A percentile compares a stretch with the other conserved stretches of the same genome.
These are phyloP conservation scores for Enteromius viviparus DNA, from an alignment of 2,797 vertebrate genomes.

Conservation along the genomic window DNA sequence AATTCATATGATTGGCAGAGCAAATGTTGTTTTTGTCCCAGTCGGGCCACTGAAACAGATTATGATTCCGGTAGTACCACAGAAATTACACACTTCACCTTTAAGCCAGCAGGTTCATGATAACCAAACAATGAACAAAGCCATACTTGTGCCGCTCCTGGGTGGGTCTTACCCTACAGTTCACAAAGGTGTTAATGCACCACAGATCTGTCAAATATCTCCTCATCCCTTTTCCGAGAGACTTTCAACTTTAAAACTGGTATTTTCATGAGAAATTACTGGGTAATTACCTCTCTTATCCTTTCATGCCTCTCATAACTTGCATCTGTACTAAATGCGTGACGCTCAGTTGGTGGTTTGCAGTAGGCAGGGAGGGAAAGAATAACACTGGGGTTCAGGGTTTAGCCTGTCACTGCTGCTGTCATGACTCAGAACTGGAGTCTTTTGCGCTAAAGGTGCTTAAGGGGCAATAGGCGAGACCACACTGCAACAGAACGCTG, in stretches of 20 bases:
- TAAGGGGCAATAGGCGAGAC: constrained; percentile 73
- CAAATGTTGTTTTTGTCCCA: constrained; percentile 6
- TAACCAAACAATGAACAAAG: constrained; percentile 61
- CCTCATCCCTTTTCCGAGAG: constrained; percentile 66
- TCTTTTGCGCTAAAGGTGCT: constrained; percentile 60
- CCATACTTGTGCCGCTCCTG: constrained; percentile 46
- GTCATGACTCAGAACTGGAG: constrained; percentile 54
- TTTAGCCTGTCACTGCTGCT: constrained; percentile 56
- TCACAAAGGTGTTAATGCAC: constrained; percentile 60
- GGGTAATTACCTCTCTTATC: constrained; percentile 73
- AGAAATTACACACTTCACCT: constrained; percentile 32
- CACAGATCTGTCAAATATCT: constrained; percentile 60
- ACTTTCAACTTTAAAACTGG: constrained; percentile 67
- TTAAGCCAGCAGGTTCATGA: constrained; percentile 23
- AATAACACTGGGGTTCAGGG: constrained; percentile 43
- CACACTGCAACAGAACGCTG: constrained; percentile 73
- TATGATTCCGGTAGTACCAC: background rate
- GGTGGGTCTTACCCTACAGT: constrained; percentile 55
- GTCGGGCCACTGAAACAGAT: background rate
- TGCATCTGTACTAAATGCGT: constrained; percentile 72
- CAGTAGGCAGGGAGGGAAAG: constrained; percentile 45
- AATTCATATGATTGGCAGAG: background rate
- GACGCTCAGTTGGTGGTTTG: constrained; percentile 67
- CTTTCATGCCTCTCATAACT: constrained; percentile 72
- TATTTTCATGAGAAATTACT: constrained; percentile 75